These are phyloP conservation scores for Rhodeus uyekii DNA, from an alignment of 2,797 vertebrate species.

Conservation along the genomic window DNA sequence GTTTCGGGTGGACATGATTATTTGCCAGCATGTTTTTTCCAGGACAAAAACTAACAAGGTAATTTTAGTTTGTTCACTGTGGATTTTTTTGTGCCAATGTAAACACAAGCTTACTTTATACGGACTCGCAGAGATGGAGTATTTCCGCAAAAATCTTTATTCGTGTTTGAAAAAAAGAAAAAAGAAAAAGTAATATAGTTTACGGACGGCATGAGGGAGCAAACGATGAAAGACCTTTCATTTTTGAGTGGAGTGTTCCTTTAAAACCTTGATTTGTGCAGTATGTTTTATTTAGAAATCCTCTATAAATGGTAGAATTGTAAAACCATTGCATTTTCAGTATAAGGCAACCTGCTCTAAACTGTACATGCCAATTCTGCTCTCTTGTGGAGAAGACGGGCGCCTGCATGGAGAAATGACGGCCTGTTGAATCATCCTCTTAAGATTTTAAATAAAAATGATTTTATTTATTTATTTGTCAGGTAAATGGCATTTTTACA, in stretches of 20 bases:
- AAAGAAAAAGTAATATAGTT: not conserved
- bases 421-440: not conserved
- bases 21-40: no score
- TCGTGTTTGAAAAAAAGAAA: not conserved
- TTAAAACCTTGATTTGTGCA: not conserved
- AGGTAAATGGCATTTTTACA: slow-evolving; percentile 86
- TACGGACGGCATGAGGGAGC: not conserved
- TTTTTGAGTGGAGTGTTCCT: not conserved
- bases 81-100: no score
- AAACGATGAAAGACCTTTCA: not conserved
- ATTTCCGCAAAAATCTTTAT: not conserved
- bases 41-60: no score
- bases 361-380: not conserved
- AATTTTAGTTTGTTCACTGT: no score
- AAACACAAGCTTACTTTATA: no score
- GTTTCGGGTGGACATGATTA: no score
- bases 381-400: not conserved
- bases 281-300: not conserved
- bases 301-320: not conserved
- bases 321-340: not conserved
- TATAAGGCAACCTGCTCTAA: not conserved
- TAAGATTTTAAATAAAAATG: slow-evolving; percentile 79
- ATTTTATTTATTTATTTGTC: slow-evolving; percentile 77
- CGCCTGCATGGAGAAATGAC: not conserved
- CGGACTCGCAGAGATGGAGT: not conserved